These are phyloP conservation scores for Bathynomus jamesi DNA, from an alignment of 1,140 invertebrate species.

Conservation along the genomic window DNA sequence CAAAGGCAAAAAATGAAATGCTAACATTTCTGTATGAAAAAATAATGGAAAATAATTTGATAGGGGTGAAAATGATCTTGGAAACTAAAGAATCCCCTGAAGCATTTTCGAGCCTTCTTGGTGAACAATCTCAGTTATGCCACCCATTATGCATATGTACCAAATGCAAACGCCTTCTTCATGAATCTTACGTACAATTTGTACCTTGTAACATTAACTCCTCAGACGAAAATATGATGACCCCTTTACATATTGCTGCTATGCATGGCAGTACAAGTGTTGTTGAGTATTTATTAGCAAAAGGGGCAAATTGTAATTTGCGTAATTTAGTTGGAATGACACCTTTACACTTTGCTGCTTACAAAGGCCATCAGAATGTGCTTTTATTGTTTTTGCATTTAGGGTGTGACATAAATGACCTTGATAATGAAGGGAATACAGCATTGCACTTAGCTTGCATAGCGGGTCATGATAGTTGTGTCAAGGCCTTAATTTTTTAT, in stretches of 20 bases:
- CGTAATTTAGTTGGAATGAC: neutral
- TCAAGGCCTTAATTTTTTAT: neutral
- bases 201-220: neutral
- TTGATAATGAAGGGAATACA: neutral
- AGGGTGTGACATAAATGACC: neutral
- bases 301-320: neutral
- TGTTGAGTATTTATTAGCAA: neutral
- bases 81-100: neutral
- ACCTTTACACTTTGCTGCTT: neutral
- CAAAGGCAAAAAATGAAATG: neutral
- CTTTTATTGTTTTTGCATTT: neutral
- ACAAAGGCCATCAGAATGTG: neutral
- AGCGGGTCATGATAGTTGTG: neutral
- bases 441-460: neutral
- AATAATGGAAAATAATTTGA: neutral
- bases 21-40: neutral
- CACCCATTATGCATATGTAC: neutral
- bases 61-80: neutral
- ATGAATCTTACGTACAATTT: neutral
- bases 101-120: neutral
- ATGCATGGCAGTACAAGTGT: neutral
- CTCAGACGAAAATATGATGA: neutral
- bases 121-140: neutral
- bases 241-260: neutral
- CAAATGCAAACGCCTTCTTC: neutral